These are phyloP conservation scores for Gallinago solitaria DNA, from an alignment of 2,797 vertebrate species.

Conservation along the genomic window DNA sequence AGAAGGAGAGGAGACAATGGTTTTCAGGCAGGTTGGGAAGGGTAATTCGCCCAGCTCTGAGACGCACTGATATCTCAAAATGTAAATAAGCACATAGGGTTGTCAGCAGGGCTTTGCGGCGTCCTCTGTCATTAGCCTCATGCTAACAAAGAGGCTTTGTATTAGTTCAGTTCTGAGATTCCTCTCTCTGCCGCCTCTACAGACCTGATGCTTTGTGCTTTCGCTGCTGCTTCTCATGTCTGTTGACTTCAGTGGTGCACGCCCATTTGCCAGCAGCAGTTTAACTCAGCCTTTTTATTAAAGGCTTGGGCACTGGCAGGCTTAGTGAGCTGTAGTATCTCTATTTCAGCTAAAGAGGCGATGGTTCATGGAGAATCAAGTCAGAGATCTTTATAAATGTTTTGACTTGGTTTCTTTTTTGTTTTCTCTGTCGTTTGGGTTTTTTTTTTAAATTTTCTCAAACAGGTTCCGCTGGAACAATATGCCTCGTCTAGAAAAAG, in stretches of 20 bases:
- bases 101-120: background rate
- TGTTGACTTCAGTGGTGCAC: background rate
- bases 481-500: conserved; percentile 91
- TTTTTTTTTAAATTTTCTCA: background rate
- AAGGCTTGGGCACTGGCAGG: background rate
- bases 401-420: background rate
- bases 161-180: background rate
- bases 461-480: conserved; percentile 94
- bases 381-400: background rate
- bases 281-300: background rate
- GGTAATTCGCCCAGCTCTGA: background rate
- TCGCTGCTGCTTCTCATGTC: background rate
- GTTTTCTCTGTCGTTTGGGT: background rate
- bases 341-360: background rate
- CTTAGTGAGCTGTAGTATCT: background rate
- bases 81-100: background rate
- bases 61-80: rapidly evolving
- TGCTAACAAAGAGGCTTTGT: conserved; percentile 42
- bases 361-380: background rate
- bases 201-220: conserved; percentile 23
- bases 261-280: background rate
- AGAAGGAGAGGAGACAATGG: background rate
- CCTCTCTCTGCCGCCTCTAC: background rate
- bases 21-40: background rate
- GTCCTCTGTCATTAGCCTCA: background rate